Evolutionary conservation across 2,888 invertebrate species (phyloP).

Genomic region (Sesia bembeciformis): DNA sequence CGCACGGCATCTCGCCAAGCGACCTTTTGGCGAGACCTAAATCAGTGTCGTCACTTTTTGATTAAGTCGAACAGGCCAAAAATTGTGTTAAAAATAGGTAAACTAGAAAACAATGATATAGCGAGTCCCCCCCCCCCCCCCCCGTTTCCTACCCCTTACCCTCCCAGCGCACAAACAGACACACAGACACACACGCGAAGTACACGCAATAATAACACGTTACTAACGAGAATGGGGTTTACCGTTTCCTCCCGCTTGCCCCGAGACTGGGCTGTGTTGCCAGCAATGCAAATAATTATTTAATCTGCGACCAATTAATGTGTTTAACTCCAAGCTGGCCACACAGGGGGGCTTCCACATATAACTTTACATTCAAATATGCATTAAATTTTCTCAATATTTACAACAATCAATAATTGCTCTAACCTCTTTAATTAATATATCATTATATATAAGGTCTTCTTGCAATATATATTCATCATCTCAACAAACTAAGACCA

Average conservation of each 20-base stretch:
- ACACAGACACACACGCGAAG: constrained; percentile 10
- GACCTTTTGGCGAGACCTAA: too few relatives aligned
- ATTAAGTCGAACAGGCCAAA: too few relatives aligned
- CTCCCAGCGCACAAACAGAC: constrained; percentile 1
- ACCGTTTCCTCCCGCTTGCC: constrained; percentile 20
- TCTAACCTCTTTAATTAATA: constrained; percentile 16
- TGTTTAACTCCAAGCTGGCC: too few relatives aligned
- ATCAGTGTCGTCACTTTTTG: too few relatives aligned
- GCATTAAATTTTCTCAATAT: constrained; percentile 26
- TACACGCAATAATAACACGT: constrained; percentile 20
- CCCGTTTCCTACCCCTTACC: not conserved
- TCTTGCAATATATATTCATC: constrained; percentile 22
- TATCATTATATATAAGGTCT: constrained; percentile 7
- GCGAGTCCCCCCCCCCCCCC: too few relatives aligned
- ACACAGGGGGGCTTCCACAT: not conserved
- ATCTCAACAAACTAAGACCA: too few relatives aligned
- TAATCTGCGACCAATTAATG: too few relatives aligned
- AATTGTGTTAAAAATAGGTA: too few relatives aligned
- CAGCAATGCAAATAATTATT: not conserved
- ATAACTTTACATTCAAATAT: constrained; percentile 12
- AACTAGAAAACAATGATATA: too few relatives aligned
- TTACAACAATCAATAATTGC: constrained; percentile 44
- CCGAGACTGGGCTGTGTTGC: constrained; percentile 4
- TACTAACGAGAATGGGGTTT: constrained; percentile 53
- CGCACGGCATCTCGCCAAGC: too few relatives aligned